These are phyloP conservation scores for Cricetomys ansorgei DNA, from an alignment of 2,113 vertebrate genomes.

Conservation along the genomic window DNA sequence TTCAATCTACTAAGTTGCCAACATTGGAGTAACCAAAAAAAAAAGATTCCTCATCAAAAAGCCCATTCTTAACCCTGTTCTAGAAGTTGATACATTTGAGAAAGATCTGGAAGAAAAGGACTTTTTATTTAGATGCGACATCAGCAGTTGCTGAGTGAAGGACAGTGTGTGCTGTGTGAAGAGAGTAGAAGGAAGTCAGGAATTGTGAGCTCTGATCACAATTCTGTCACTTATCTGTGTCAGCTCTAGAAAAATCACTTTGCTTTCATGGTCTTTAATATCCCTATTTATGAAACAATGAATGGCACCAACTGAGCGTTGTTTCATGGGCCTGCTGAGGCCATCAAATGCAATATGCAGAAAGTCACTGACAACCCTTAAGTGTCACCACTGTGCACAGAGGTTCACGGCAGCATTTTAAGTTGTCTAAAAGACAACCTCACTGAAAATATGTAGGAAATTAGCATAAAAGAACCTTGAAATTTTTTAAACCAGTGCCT, in stretches of 20 bases:
- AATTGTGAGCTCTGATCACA: neutral
- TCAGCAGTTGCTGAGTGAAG: neutral
- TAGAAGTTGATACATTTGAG: neutral
- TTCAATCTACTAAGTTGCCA: neutral
- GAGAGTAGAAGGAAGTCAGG: neutral
- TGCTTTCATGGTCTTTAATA: neutral
- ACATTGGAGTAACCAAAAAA: neutral
- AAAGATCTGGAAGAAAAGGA: neutral
- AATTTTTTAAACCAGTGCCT: slow-evolving; percentile 13
- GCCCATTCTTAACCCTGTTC: neutral
- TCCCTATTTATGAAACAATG: neutral
- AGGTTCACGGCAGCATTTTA: slow-evolving; percentile 23
- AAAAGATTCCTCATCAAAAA: neutral
- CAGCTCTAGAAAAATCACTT: slow-evolving; percentile 13
- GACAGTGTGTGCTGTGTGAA: neutral
- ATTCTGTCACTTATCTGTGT: neutral
- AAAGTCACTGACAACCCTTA: neutral
- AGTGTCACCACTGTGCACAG: neutral
- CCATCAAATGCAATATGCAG: neutral
- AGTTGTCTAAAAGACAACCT: slow-evolving; percentile 62
- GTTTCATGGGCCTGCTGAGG: neutral
- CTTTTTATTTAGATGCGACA: neutral
- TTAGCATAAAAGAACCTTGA: slow-evolving; percentile 37
- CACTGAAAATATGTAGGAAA: slow-evolving; percentile 38
- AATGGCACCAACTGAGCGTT: neutral